Evolutionary conservation across 2,888 invertebrate species (phyloP), one percentile per base, ranked within the genome.

Genomic region (Caenorhabditis sulstoni): DNA sequence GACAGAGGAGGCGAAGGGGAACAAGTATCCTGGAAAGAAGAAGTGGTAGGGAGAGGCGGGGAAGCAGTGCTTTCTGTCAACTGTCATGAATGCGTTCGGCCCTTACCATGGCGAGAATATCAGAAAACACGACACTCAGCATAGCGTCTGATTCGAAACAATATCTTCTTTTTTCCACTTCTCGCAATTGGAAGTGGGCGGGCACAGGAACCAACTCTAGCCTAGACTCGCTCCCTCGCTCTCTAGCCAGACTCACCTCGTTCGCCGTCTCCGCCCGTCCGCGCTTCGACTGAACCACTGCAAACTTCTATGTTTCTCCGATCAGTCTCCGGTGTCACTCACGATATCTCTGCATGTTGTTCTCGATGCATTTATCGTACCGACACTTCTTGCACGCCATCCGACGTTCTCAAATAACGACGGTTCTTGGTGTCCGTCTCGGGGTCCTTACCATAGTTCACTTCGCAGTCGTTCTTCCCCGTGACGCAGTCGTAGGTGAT

Each of bases 321-420:
- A 23, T 22, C 29, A 5, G 5, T 22, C 2, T 16, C 16, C 22
- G 22, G 7, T 35, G 12, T 35, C 41, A 58, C 75, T 74, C 47
- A 79, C 79, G 55, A 23, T 79, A 73, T 71, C 75, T 66, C 37
- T 70, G 68, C 79, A 79, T 79, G 12, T 75, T 70, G 12, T 65
- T 67, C 23, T 57, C 39, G n/a, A 79, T 73, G 45, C 79, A 79
- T 23, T 79, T 79, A 20, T 79, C 50, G 50, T 75, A 79, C 1
- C 79, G 64, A 49, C 79, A 79, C 22, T 18, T 55, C 45, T 79
- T 79, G 29, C 79, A 79, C 1, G 79, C 57, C 79, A 79, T 79
- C 65, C 79, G 53, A 0, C 75, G 68, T 23, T 74, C 79, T 79
- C 44, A 53, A 41, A 39, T 29, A n/a, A n/a, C n/a, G n/a, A n/a